Conservation (phyloP, 2,888 invertebrate genomes). For the Agonopterix arenella region DNA sequence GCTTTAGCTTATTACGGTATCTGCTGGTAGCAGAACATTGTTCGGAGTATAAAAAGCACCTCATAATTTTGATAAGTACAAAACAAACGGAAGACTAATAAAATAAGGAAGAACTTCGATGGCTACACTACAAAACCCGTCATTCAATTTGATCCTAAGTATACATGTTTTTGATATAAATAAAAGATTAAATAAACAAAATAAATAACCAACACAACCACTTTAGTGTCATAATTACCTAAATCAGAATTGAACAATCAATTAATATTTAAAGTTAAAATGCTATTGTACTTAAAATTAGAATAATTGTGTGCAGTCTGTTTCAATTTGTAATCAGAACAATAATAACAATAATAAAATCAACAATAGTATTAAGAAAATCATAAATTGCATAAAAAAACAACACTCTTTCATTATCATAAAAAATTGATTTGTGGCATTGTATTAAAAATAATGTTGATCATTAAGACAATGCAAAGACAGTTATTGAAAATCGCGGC, state of each 20-base stretch:
- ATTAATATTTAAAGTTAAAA: constrained; percentile 31
- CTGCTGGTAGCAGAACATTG: constrained; percentile 28
- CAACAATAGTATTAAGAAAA: neutral
- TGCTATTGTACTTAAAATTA: constrained; percentile 44
- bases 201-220: constrained; percentile 75
- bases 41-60: constrained; percentile 52
- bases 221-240: constrained; percentile 48
- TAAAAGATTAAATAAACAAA: constrained; percentile 68
- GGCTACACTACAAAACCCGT: constrained; percentile 58
- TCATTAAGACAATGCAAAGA: neutral
- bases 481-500: constrained; percentile 15
- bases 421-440: neutral
- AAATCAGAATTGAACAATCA: constrained; percentile 45
- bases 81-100: constrained; percentile 61
- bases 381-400: neutral
- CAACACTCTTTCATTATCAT: neutral
- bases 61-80: constrained; percentile 60
- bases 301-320: constrained; percentile 3
- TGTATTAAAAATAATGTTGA: neutral
- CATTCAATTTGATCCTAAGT: constrained; percentile 41
- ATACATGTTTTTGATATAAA: constrained; percentile 60
- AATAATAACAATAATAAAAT: neutral
- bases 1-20: constrained; percentile 30
- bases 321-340: neutral
- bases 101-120: constrained; percentile 47